Base-by-base conservation (phyloP, 2,797 vertebrate species). In the Phaenicophaeus curvirostris region DNA sequence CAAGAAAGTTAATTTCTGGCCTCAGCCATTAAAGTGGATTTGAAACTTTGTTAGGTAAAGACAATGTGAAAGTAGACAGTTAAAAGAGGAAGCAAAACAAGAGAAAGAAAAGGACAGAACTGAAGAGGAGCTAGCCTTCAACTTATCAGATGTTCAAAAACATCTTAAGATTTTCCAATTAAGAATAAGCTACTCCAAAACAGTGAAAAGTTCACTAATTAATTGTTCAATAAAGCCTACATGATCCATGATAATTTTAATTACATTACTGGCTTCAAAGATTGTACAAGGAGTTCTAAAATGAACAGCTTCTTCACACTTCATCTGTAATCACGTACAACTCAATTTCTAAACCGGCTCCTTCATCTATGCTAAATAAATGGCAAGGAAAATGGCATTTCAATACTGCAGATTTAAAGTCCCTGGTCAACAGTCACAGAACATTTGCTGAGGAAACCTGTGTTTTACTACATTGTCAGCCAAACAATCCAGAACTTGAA, bases 251-350 rank as follows among this genome's bases (percentile, higher is more conserved):
- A 77, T 44, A 35, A 80, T 62, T 93, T 93, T 65, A 80, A 93
- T 92, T 89, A 37, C 33, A 83, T 78, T 71, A 74, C 65, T 83
- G 82, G 58, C 84, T 95, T 94, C 86, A 89, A 73, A 90, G 89
- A 71, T 23, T 1, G 7, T 30, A 77, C 33, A 79, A 85, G 67
- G 41, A 85, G 37, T 71, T 84, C 62, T 51, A 94, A 93, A 89
- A 85, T 93, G 66, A 91, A 69, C 57, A 92, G 54, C 62, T 87
- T 78, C 84, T 66, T 93, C 89, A 81, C 89, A 91, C 66, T 84
- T 96, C 65, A 81, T 84, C 69, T 91, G 79, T 81, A 76, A 78
- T 3, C 4, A 0, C 33, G 39, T 20, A 72, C n/a, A 90, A 65
- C 53, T 71, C 39, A 13, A 23, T 53, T 69, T 63, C 63, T 69